Conservation (phyloP, 2,888 invertebrate genomes). For the Venusia cambrica region DNA sequence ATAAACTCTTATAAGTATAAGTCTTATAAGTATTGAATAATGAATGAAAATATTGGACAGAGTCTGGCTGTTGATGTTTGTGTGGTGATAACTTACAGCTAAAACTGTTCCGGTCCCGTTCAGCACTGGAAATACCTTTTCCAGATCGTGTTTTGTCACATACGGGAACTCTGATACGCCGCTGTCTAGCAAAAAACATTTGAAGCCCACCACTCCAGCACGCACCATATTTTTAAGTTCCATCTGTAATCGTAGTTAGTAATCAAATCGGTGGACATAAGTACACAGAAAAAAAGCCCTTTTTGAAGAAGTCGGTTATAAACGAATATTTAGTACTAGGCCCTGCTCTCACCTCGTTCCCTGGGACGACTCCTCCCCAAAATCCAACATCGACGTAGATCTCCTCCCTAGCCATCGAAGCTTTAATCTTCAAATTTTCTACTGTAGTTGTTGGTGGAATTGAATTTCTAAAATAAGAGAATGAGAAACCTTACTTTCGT, state of each 20-base stretch:
- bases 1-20: too few species aligned
- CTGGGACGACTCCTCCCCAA: conserved; percentile 87
- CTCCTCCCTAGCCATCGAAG: conserved; percentile 78
- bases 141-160: conserved; percentile 77
- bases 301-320: too few species aligned
- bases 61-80: too few species aligned
- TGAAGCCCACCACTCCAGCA: conserved; percentile 83
- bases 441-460: conserved; percentile 86
- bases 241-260: conserved; percentile 17
- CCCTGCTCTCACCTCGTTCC: conserved; percentile 83
- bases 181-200: conserved; percentile 84
- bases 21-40: too few species aligned
- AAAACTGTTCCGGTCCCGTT: conserved; percentile 81
- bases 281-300: too few species aligned
- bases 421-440: conserved; percentile 81
- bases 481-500: too few species aligned
- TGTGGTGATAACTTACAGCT: conserved; percentile 82
- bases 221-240: conserved; percentile 22
- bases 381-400: conserved; percentile 86
- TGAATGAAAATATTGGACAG: background rate
- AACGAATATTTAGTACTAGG: too few species aligned
- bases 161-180: conserved; percentile 85
- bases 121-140: conserved; percentile 75
- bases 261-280: too few species aligned
- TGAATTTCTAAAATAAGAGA: conserved; percentile 79